Conservation (phyloP, 2,888 invertebrate species). For the Agrotis clavis region DNA sequence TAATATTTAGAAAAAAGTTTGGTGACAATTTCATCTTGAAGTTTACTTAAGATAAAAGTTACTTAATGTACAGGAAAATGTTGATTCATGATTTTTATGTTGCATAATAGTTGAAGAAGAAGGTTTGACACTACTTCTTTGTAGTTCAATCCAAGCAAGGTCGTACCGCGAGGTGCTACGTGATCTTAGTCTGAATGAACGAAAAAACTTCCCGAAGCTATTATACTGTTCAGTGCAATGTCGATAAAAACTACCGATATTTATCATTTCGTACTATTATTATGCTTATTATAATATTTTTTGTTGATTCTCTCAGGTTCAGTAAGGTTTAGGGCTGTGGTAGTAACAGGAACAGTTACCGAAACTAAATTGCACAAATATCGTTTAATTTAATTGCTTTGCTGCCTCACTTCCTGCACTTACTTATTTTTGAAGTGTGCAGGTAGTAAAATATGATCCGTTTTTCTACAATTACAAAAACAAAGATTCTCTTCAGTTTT, state of each 20-base stretch:
- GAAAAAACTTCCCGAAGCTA: slow-evolving; percentile 50
- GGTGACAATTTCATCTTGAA: too few relatives aligned
- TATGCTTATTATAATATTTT: slow-evolving; percentile 24
- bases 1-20: neutral
- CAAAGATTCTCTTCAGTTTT: too few relatives aligned
- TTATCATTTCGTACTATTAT: slow-evolving; percentile 46
- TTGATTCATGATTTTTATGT: neutral
- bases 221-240: slow-evolving; percentile 45
- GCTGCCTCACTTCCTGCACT: too few relatives aligned
- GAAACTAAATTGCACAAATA: slow-evolving; percentile 1
- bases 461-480: too few relatives aligned
- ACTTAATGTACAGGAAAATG: neutral
- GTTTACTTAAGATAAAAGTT: too few relatives aligned
- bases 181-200: slow-evolving; percentile 52
- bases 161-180: slow-evolving; percentile 50
- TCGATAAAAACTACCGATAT: slow-evolving; percentile 51
- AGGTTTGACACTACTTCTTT: slow-evolving; percentile 19
- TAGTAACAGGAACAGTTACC: slow-evolving; percentile 16
- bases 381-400: neutral
- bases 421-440: neutral
- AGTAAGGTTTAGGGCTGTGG: slow-evolving; percentile 16
- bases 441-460: neutral
- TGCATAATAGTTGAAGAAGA: slow-evolving; percentile 17
- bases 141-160: slow-evolving; percentile 50
- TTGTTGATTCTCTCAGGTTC: slow-evolving; percentile 22